Percentiles rank a stretch among this genome's conserved stretches.
phyloP scores from a whole-genome alignment of 1,140 invertebrate species.

The Euura saliciscinereae region DNA sequence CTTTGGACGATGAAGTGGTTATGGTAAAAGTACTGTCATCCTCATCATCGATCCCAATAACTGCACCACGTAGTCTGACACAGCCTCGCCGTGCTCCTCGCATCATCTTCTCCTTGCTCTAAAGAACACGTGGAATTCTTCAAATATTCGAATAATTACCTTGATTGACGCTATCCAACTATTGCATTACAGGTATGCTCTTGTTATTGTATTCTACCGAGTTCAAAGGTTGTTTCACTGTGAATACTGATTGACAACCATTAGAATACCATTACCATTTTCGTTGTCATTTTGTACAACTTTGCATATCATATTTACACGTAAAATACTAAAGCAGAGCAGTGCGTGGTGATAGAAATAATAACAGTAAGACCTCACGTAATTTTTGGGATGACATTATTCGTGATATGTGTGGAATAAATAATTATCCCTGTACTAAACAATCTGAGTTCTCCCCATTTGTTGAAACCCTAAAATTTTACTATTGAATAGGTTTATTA shows the following conservation, averaged over 20 bases:
- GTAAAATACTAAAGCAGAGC: too few relatives aligned
- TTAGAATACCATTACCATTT: not conserved
- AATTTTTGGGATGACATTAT: too few relatives aligned
- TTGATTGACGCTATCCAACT: too few relatives aligned
- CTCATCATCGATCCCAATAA: slow-evolving; percentile 98
- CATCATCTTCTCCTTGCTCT: slow-evolving; percentile 99
- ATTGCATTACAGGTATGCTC: not conserved
- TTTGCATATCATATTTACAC: slow-evolving; percentile 19
- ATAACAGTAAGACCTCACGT: too few relatives aligned
- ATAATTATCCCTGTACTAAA: too few relatives aligned
- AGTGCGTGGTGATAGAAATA: too few relatives aligned
- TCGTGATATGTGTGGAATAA: too few relatives aligned
- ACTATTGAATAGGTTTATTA: too few relatives aligned
- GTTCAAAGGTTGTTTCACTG: not conserved
- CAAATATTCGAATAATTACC: too few relatives aligned
- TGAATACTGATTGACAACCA: not conserved
- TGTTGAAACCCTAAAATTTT: too few relatives aligned
- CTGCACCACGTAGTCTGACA: slow-evolving; percentile 90
- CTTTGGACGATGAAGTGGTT: slow-evolving; percentile 72
- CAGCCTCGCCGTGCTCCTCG: slow-evolving; percentile 94
- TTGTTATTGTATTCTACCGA: not conserved
- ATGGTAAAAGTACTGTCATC: slow-evolving; percentile 99
- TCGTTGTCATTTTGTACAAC: not conserved
- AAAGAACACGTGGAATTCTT: slow-evolving; percentile 39
- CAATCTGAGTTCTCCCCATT: too few relatives aligned